Evolutionary conservation across 2,888 invertebrate species (phyloP).

Genomic region (Entomobrya multifasciata): DNA sequence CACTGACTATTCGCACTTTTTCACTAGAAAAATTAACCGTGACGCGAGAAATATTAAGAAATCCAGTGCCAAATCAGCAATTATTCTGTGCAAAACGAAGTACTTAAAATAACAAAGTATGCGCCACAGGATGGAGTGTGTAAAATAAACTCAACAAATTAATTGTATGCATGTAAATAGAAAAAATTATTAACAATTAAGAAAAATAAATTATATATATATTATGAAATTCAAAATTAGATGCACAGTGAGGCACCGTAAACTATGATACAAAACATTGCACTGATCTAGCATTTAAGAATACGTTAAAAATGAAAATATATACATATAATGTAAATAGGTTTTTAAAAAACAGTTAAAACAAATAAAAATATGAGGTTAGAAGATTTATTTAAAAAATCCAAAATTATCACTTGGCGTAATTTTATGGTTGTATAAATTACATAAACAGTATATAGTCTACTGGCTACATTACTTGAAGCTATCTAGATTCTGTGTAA

Average conservation of each 20-base stretch:
- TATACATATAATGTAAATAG: background rate
- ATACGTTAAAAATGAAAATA: background rate
- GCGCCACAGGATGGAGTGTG: background rate
- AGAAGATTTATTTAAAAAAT: too few species aligned
- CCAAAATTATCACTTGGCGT: too few species aligned
- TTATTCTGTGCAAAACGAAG: background rate
- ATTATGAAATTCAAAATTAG: background rate
- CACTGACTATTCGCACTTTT: background rate
- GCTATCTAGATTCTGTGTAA: too few species aligned
- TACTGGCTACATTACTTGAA: too few species aligned
- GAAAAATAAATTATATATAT: too few species aligned
- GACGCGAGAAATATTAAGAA: constrained; percentile 10
- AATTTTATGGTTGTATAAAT: too few species aligned
- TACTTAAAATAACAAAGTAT: constrained; percentile 28
- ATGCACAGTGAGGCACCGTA: background rate
- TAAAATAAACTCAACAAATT: background rate
- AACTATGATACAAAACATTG: background rate
- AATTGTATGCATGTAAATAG: background rate
- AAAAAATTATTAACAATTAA: background rate
- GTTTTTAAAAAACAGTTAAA: background rate
- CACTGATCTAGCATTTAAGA: background rate
- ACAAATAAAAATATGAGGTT: too few species aligned
- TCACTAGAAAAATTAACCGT: background rate
- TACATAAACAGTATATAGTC: too few species aligned
- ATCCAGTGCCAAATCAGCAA: constrained; percentile 65